Evolutionary conservation across 2,888 invertebrate genomes (phyloP).

Genomic region (Cataglyphis altisquamis): DNA sequence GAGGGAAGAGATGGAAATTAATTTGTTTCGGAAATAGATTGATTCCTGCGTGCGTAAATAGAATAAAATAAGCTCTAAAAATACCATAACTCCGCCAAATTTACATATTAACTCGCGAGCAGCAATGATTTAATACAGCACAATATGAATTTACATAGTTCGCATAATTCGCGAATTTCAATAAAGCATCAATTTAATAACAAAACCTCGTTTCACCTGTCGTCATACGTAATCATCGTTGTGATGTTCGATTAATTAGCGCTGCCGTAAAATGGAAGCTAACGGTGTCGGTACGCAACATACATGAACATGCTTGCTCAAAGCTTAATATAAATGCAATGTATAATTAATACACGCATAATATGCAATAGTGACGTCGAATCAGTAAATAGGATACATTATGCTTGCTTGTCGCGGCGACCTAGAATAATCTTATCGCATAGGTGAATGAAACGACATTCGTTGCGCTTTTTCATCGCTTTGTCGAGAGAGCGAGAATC

Average conservation of each 20-base stretch:
- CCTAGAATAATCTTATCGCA: background rate
- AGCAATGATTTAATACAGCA: conserved; percentile 50
- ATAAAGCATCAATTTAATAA: conserved; percentile 57
- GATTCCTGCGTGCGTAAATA: conserved; percentile 42
- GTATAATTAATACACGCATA: conserved; percentile 52
- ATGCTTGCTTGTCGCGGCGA: conserved; percentile 1
- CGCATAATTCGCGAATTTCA: conserved; percentile 55
- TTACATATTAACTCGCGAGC: conserved; percentile 53
- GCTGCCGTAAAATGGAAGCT: conserved; percentile 41
- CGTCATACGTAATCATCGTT: conserved; percentile 51
- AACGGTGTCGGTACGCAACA: conserved; percentile 10
- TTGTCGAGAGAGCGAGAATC: background rate
- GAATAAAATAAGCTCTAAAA: conserved; percentile 36
- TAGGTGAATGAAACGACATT: background rate
- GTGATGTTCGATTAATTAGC: conserved; percentile 57
- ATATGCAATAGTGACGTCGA: conserved; percentile 35
- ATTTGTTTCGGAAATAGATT: conserved; percentile 41
- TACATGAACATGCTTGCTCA: conserved; percentile 23
- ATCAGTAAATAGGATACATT: conserved; percentile 21
- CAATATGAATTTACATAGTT: conserved; percentile 55
- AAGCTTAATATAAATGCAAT: conserved; percentile 56
- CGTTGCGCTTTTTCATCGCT: background rate
- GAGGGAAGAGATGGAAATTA: conserved; percentile 23
- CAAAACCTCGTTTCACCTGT: conserved; percentile 46
- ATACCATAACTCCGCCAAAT: conserved; percentile 31